These are phyloP conservation scores for Meles meles DNA, from an alignment of 2,113 vertebrate species.

Conservation along the genomic window DNA sequence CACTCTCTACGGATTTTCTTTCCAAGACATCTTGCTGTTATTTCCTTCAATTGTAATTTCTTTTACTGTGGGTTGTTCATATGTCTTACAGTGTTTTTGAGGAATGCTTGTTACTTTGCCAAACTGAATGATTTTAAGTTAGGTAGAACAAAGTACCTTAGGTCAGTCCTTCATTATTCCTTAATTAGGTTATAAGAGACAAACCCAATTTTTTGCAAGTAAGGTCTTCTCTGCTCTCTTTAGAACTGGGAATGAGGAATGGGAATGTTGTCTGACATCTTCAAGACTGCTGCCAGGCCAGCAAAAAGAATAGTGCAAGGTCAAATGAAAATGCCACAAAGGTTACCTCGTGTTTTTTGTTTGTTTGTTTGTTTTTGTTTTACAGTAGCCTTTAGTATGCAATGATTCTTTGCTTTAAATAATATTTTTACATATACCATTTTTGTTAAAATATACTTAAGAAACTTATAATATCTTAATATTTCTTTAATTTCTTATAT, in stretches of 20 bases:
- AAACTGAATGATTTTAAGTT: neutral
- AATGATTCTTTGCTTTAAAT: neutral
- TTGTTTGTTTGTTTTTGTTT: neutral
- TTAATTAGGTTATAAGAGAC: neutral
- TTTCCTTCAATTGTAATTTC: neutral
- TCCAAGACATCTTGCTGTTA: neutral
- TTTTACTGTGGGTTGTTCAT: neutral
- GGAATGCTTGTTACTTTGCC: neutral
- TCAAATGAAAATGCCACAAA: neutral
- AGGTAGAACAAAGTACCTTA: neutral
- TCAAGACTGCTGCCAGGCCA: neutral
- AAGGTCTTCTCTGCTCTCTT: neutral
- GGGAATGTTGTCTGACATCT: neutral
- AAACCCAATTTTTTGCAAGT: neutral
- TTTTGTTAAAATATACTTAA: neutral
- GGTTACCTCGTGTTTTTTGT: neutral
- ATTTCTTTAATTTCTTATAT: neutral
- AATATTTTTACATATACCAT: neutral
- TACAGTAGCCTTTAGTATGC: neutral
- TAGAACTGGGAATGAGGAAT: neutral
- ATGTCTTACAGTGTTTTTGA: neutral
- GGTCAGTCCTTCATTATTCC: neutral
- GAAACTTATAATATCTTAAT: neutral
- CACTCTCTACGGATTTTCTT: neutral
- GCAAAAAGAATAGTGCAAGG: neutral